A percentile compares a stretch with the other conserved stretches of the same genome.
Conservation (phyloP, 2,113 vertebrate species). For the Microtus richardsoni region DNA sequence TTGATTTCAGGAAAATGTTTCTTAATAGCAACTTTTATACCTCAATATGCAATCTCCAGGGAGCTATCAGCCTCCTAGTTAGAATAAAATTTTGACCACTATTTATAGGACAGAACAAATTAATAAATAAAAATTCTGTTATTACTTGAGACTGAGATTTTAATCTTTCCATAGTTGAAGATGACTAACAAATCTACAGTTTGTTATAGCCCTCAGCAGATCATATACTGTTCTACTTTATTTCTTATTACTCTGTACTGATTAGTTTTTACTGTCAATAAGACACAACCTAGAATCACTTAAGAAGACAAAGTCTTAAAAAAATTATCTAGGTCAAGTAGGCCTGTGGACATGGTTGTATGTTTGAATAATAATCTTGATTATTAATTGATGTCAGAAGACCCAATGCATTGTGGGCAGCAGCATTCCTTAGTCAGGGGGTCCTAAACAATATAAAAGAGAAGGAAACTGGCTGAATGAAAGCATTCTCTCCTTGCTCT, state of each 20-base stretch:
- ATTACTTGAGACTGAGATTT: slow-evolving; percentile 63
- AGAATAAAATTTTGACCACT: slow-evolving; percentile 69
- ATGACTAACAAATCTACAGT: slow-evolving; percentile 45
- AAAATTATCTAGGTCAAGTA: background rate
- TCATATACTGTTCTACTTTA: background rate
- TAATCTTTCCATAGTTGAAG: slow-evolving; percentile 50
- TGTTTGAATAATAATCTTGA: too few species aligned
- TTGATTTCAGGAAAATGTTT: slow-evolving; percentile 74
- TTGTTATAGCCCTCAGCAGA: background rate
- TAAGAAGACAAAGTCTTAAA: background rate
- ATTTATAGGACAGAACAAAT: slow-evolving; percentile 67
- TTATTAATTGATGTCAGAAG: background rate
- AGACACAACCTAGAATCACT: background rate
- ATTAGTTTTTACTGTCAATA: background rate
- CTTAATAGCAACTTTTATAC: slow-evolving; percentile 68
- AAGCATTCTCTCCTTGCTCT: background rate
- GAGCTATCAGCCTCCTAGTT: slow-evolving; percentile 52
- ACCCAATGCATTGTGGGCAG: too few species aligned
- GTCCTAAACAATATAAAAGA: background rate
- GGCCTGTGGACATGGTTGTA: background rate
- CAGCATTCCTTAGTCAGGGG: too few species aligned
- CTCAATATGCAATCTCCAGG: slow-evolving; percentile 46
- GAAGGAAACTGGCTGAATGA: background rate
- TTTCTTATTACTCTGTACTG: slow-evolving; percentile 1
- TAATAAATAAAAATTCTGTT: slow-evolving; percentile 67